Percentiles rank a stretch among this genome's conserved stretches.
phyloP scores from a whole-genome alignment of 2,113 vertebrate genomes.

The Mionectes macconnelli region DNA sequence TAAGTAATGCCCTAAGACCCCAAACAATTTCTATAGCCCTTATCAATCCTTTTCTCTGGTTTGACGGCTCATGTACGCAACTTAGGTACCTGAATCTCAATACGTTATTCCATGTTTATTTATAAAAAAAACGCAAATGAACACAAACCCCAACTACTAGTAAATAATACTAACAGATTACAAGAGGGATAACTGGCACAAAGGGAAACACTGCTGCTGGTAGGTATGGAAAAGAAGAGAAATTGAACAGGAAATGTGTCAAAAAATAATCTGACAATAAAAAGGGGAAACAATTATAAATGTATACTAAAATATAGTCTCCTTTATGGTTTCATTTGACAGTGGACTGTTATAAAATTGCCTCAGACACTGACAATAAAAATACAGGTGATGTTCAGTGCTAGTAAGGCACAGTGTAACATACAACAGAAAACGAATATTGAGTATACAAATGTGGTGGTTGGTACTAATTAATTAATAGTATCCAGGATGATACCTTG shows the following conservation, averaged over 20 bases:
- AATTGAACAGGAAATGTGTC: not conserved
- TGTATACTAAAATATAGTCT: not conserved
- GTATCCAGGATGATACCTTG: not conserved
- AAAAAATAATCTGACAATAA: not conserved
- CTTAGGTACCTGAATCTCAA: not conserved
- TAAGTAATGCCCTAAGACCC: not conserved
- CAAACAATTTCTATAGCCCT: not conserved
- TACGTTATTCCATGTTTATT: not conserved
- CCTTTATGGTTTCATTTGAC: not conserved
- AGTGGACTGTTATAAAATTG: not conserved
- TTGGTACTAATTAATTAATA: not conserved
- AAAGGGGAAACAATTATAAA: not conserved
- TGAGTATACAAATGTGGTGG: not conserved
- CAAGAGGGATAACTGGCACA: not conserved
- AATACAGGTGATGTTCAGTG: not conserved
- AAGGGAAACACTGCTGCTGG: not conserved
- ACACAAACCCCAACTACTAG: not conserved
- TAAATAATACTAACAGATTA: not conserved
- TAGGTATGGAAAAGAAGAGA: not conserved
- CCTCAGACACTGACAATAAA: not conserved
- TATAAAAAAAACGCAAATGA: not conserved
- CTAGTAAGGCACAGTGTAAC: not conserved
- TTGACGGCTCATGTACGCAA: not conserved
- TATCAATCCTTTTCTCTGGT: not conserved
- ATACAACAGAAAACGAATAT: not conserved